Conservation (phyloP, 2,113 vertebrate species). For the Ciconia boyciana region DNA sequence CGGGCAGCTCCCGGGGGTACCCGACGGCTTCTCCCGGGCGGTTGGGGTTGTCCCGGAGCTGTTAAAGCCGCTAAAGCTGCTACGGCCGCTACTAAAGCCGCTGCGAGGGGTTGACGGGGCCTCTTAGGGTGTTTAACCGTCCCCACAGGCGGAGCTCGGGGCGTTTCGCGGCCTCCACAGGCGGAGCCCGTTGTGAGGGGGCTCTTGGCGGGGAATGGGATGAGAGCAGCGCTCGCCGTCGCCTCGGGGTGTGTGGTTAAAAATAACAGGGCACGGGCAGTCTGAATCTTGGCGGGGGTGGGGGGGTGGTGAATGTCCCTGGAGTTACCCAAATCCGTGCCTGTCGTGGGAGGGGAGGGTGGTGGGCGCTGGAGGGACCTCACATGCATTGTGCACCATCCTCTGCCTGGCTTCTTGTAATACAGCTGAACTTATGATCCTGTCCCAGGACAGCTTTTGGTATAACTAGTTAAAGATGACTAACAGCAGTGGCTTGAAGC, state of each 20-base stretch:
- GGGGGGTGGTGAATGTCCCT: no score
- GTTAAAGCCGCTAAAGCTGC: no score
- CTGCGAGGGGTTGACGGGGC: fast-evolving
- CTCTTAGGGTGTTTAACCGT: fast-evolving
- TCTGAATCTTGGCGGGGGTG: no score
- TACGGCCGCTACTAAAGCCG: not conserved
- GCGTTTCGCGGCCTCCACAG: fast-evolving
- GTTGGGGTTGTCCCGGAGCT: no score
- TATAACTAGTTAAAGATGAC: fast-evolving
- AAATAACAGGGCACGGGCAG: fast-evolving
- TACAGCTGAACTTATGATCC: fast-evolving
- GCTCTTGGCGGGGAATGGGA: not conserved
- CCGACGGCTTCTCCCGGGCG: fast-evolving
- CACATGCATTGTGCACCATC: fast-evolving
- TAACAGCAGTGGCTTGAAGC: not conserved
- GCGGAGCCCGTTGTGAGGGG: no score
- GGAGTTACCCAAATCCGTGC: no score
- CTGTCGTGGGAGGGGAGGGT: fast-evolving
- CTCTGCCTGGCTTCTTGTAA: no score
- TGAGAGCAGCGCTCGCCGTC: not conserved
- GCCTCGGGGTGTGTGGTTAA: no score
- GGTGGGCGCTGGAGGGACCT: fast-evolving
- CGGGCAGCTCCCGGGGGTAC: fast-evolving
- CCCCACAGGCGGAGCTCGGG: fast-evolving
- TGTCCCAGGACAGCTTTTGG: no score